phyloP scores from a whole-genome alignment of 2,113 vertebrate species.

The Otis tarda region DNA sequence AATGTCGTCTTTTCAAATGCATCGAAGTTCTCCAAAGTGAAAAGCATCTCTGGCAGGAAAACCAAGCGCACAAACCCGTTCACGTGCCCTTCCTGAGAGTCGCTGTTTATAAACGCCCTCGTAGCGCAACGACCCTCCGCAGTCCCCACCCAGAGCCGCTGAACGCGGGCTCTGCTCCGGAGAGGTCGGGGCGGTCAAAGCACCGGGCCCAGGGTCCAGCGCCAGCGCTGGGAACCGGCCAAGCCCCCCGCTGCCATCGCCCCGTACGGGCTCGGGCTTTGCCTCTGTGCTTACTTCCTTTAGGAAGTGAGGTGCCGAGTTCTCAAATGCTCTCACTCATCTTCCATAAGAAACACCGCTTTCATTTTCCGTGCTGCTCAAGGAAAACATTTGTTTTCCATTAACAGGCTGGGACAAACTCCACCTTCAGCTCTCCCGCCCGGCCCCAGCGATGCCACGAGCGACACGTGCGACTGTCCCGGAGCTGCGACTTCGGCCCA shows the following conservation, averaged over 20 bases:
- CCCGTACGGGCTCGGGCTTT: neutral
- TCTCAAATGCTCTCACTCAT: neutral
- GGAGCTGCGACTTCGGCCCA: neutral
- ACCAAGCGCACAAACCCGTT: neutral
- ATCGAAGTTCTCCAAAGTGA: neutral
- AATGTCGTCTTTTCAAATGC: neutral
- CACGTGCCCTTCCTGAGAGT: neutral
- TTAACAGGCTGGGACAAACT: neutral
- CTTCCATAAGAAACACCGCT: neutral
- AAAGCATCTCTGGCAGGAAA: neutral
- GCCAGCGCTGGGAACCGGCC: neutral
- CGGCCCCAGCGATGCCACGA: neutral
- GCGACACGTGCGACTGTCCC: fast-evolving
- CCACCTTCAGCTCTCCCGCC: neutral
- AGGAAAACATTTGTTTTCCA: neutral
- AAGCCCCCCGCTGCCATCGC: neutral
- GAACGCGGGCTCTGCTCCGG: neutral
- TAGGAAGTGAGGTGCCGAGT: neutral
- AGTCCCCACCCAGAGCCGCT: too few relatives aligned
- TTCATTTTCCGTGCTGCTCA: neutral
- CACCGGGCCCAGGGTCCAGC: too few relatives aligned
- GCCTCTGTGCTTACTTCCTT: neutral
- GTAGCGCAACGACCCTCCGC: fast-evolving
- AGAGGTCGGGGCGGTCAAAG: neutral
- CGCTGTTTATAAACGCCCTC: neutral